Percentiles rank a stretch among this genome's conserved stretches.
Evolutionary conservation across 2,113 vertebrate species (phyloP).

Genomic region (Syngnathus scovelli): DNA sequence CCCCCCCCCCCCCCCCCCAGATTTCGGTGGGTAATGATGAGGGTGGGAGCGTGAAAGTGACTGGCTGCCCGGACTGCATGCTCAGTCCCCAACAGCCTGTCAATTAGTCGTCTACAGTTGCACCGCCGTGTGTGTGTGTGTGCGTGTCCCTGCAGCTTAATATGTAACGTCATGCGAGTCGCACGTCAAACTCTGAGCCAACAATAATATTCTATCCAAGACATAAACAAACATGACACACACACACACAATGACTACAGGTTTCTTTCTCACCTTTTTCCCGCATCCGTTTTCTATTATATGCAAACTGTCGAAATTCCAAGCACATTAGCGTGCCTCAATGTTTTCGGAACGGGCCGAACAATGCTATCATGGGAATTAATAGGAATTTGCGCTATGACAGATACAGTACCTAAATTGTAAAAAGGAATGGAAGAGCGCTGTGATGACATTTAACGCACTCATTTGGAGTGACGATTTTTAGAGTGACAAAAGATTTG

Average conservation of each 20-base stretch:
- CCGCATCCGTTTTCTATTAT: background rate
- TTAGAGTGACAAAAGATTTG: background rate
- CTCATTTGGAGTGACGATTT: too few species aligned
- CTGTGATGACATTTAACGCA: background rate
- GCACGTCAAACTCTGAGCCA: constrained; percentile 39
- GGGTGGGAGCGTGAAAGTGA: constrained; percentile 73
- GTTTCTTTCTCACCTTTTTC: background rate
- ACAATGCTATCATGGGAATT: background rate
- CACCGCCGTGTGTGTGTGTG: constrained; percentile 34
- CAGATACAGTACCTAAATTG: background rate
- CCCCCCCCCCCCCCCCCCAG: constrained; percentile 15
- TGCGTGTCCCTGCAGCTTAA: constrained; percentile 58
- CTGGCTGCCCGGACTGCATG: constrained; percentile 55
- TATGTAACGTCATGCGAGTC: constrained; percentile 54
- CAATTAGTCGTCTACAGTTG: constrained; percentile 69
- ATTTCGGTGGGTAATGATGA: constrained; percentile 39
- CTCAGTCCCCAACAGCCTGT: constrained; percentile 63
- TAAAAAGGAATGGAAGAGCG: background rate
- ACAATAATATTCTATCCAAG: constrained; percentile 16
- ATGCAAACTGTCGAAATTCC: background rate
- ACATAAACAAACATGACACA: constrained; percentile 35
- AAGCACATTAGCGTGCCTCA: background rate
- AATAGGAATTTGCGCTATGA: background rate
- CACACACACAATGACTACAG: background rate
- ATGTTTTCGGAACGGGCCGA: background rate